These are phyloP conservation scores for Thecocarcelia acutangulata DNA, from an alignment of 2,888 invertebrate genomes.

Conservation along the genomic window DNA sequence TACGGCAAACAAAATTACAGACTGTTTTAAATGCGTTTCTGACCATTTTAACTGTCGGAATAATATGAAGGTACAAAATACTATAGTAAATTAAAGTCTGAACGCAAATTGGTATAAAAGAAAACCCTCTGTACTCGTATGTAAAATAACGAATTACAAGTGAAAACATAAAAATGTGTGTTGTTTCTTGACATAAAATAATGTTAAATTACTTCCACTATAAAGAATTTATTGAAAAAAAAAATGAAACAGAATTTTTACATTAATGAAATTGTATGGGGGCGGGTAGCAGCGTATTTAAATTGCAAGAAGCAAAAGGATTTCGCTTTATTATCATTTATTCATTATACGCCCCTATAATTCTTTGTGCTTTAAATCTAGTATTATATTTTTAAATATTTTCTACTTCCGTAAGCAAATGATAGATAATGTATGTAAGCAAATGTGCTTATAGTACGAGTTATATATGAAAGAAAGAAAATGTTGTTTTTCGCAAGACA, in stretches of 20 bases:
- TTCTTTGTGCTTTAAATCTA: conserved; percentile 37
- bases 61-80: not conserved
- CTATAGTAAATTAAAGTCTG: conserved; percentile 27
- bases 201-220: conserved; percentile 13
- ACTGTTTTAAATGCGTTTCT: conserved; percentile 10
- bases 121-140: not conserved
- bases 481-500: not conserved
- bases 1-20: not conserved
- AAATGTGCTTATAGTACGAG: not conserved
- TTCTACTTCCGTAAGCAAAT: conserved; percentile 11
- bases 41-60: conserved; percentile 19
- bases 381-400: conserved; percentile 2
- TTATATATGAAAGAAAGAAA: no score
- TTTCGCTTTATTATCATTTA: conserved; percentile 47
- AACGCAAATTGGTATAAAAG: conserved; percentile 2
- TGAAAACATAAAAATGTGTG: conserved; percentile 18
- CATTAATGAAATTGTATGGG: not conserved
- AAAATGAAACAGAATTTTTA: not conserved
- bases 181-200: conserved; percentile 12
- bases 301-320: conserved; percentile 19
- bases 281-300: conserved; percentile 3
- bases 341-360: conserved; percentile 54
- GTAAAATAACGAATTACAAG: conserved; percentile 20
- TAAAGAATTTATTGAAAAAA: not conserved
- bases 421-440: not conserved